Evolutionary conservation across 2,113 vertebrate species (phyloP), one percentile per base, ranked within the genome.

Genomic region (Stomatorhinus ivindoensis): DNA sequence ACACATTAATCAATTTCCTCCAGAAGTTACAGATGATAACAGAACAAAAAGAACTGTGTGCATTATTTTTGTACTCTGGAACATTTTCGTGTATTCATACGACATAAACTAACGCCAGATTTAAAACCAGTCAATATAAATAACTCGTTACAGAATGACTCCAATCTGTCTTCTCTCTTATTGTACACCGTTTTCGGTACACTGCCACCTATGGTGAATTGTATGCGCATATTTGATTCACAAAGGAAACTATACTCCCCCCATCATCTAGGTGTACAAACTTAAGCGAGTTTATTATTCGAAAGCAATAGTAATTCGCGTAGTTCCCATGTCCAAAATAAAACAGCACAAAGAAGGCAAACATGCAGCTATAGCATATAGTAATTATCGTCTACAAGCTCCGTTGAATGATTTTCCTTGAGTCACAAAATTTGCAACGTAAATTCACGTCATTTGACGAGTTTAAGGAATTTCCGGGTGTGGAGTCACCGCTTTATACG

Each of bases 371-470:
- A 76, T 76, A 21, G 53, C 19, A 21, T 7, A 76, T 39, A 35
- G 35, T 19, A 76, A 39, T 39, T 35, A 73, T 39, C 31, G 8
- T 0, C 31, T 39, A 19, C 13, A 80, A 17, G 15, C 15, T 80
- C 31, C 73, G 13, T 15, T 42, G 15, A 39, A 76, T 76, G 15
- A 76, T 39, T 47, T 84, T 7, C 8, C 42, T 24, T 47, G 24
- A 84, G 47, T 1, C 42, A 46, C 47, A n/a, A 27, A 65, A 55
- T 55, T 11, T 61, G 2, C 17, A 39, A 21, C 50, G 21, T 61
- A 39, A 7, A n/a, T 87, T 61, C 1, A 97, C 99, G 31, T 99
- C 98, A 0, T 99, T 99, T 10, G 99, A 94, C 1, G 97, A 80
- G 97, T 61, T 58, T 58, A 35, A 35, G 58, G 87, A 73, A 88